Conservation (phyloP, 1,140 invertebrate species). For the Bombus pascuorum region DNA sequence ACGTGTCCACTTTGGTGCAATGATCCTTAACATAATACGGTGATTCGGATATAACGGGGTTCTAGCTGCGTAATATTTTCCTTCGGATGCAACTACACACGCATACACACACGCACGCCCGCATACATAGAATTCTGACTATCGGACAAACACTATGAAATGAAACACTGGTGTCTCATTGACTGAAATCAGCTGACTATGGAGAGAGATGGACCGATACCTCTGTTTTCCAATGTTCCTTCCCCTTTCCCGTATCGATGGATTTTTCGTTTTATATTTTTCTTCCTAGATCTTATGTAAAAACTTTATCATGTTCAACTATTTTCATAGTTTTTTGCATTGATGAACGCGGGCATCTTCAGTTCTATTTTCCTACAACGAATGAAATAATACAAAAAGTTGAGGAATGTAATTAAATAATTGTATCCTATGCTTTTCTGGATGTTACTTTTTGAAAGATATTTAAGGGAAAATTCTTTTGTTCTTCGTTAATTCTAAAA, state of each 20-base stretch:
- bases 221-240: background rate
- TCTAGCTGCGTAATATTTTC: slow-evolving; percentile 68
- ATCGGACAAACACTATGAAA: slow-evolving; percentile 45
- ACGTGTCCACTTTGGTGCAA: slow-evolving; percentile 65
- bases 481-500: background rate
- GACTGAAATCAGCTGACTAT: slow-evolving; percentile 79
- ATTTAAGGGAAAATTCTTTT: background rate
- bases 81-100: slow-evolving; percentile 33
- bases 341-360: background rate
- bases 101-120: slow-evolving; percentile 33
- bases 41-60: slow-evolving; percentile 62
- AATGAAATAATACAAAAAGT: background rate
- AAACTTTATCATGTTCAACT: background rate
- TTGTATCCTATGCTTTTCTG: background rate
- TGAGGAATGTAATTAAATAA: background rate
- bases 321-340: background rate
- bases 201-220: background rate
- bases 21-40: slow-evolving; percentile 69
- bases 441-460: background rate
- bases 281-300: background rate
- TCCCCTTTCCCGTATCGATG: background rate
- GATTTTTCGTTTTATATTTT: background rate
- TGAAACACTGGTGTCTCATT: slow-evolving; percentile 67
- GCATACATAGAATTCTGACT: slow-evolving; percentile 32
- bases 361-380: background rate